These are phyloP conservation scores for Drosophila lacertosa DNA, from an alignment of 1,140 invertebrate species.

Conservation along the genomic window DNA sequence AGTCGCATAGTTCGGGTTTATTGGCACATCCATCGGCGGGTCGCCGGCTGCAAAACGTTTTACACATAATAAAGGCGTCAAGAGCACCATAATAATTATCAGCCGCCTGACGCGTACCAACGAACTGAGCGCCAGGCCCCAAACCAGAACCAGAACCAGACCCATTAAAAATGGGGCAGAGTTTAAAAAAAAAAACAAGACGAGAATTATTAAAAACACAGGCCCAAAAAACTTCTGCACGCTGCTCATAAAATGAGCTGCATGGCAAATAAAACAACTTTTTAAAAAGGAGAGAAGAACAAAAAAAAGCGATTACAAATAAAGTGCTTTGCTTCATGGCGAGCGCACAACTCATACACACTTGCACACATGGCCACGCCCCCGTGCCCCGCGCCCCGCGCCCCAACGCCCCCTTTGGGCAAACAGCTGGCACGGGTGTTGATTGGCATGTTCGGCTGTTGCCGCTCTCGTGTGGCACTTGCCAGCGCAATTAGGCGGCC, in stretches of 20 bases:
- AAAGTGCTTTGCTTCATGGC: constrained; percentile 44
- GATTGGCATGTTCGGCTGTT: constrained; percentile 72
- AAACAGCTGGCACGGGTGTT: constrained; percentile 58
- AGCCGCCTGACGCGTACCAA: constrained; percentile 32
- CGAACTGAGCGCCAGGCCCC: constrained; percentile 18
- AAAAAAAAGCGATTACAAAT: constrained; percentile 50
- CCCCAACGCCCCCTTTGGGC: not conserved
- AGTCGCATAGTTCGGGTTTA: constrained; percentile 13
- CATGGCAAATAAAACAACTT: constrained; percentile 76
- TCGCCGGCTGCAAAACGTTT: constrained; percentile 69
- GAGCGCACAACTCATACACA: not conserved
- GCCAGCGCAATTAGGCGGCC: constrained; percentile 73
- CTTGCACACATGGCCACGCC: too few species aligned
- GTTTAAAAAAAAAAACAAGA: constrained; percentile 8
- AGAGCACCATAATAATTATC: constrained; percentile 79
- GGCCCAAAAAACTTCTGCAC: constrained; percentile 38
- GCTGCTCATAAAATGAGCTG: constrained; percentile 61
- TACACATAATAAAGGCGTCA: constrained; percentile 80
- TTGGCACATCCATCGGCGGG: constrained; percentile 64
- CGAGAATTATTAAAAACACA: constrained; percentile 8
- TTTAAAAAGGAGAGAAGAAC: constrained; percentile 22
- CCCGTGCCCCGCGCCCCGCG: not conserved
- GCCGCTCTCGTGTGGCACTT: constrained; percentile 53
- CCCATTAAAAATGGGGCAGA: constrained; percentile 14
- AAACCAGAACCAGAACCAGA: constrained; percentile 18